Percentiles rank a stretch among this genome's conserved stretches.
These are phyloP conservation scores for Pandemis heparana DNA, from an alignment of 2,888 invertebrate genomes.

Conservation along the genomic window DNA sequence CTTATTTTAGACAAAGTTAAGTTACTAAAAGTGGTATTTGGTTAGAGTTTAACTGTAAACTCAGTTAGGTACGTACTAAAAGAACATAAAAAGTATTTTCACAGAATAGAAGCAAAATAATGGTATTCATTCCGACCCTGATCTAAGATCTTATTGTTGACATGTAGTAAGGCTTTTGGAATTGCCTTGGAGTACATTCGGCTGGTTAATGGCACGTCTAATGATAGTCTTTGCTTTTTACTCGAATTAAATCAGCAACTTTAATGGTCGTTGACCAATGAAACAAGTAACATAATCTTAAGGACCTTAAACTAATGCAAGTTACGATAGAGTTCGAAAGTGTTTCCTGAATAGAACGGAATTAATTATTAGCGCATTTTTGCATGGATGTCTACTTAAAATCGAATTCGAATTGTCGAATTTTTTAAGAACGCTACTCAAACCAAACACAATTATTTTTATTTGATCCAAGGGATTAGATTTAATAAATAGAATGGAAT, in stretches of 20 bases:
- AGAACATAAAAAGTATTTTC: conserved; percentile 3
- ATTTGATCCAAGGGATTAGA: no score
- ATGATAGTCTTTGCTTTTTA: conserved; percentile 53
- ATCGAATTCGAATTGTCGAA: no score
- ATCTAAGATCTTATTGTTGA: conserved; percentile 59
- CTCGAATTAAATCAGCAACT: conserved; percentile 54
- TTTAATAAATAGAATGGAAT: no score
- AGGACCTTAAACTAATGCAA: background rate
- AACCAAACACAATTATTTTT: no score
- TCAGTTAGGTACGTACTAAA: background rate
- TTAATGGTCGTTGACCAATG: background rate
- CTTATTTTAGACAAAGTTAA: no score
- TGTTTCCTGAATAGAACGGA: no score
- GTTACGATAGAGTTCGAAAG: no score
- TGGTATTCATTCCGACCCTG: conserved; percentile 65
- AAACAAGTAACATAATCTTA: background rate
- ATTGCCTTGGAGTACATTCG: conserved; percentile 48
- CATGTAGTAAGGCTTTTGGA: conserved; percentile 57
- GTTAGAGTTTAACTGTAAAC: no score
- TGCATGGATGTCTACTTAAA: no score
- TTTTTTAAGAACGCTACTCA: no score
- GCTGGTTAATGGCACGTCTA: conserved; percentile 55
- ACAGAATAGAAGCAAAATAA: conserved; percentile 52
- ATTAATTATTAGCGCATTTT: no score
- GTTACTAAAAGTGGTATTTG: no score